Conservation (phyloP, 2,888 invertebrate species). For the Agrilus mali region DNA sequence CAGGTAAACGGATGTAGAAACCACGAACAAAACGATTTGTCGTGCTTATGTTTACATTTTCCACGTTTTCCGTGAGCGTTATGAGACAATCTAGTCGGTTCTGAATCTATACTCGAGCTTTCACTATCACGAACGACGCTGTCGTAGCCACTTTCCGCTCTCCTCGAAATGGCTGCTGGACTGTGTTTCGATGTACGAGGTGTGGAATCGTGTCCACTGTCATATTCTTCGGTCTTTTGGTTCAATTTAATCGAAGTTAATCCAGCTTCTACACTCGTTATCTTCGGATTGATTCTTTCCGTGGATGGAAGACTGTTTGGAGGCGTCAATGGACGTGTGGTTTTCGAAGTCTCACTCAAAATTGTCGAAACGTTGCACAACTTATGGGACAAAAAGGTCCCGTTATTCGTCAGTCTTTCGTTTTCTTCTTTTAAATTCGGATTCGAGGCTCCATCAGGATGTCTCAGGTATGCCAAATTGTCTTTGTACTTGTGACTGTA, state of each 20-base stretch:
- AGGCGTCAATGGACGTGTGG: conserved; percentile 36
- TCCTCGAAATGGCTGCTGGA: conserved; percentile 61
- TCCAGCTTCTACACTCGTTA: conserved; percentile 49
- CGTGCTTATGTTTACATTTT: conserved; percentile 53
- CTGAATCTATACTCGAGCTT: conserved; percentile 75
- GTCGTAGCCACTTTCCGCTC: conserved; percentile 85
- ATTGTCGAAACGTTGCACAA: conserved; percentile 34
- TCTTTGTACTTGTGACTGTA: conserved; percentile 44
- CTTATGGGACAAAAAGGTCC: conserved; percentile 38
- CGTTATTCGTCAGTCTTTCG: conserved; percentile 48
- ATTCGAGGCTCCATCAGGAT: conserved; percentile 89
- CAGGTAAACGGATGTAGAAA: conserved; percentile 63
- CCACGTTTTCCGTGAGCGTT: conserved; percentile 30
- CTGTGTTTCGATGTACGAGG: conserved; percentile 73
- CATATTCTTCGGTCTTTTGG: conserved; percentile 57
- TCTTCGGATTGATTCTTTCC: conserved; percentile 49
- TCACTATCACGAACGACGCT: conserved; percentile 82
- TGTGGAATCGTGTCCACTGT: conserved; percentile 74
- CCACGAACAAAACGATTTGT: conserved; percentile 64
- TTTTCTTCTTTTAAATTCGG: conserved; percentile 68
- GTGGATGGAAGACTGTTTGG: conserved; percentile 49
- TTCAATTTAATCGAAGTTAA: conserved; percentile 46
- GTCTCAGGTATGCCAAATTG: conserved; percentile 57
- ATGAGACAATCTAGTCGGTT: conserved; percentile 39
- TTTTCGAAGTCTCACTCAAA: conserved; percentile 29